Evolutionary conservation across 2,113 vertebrate species (phyloP).

Genomic region (Nesoenas mayeri): DNA sequence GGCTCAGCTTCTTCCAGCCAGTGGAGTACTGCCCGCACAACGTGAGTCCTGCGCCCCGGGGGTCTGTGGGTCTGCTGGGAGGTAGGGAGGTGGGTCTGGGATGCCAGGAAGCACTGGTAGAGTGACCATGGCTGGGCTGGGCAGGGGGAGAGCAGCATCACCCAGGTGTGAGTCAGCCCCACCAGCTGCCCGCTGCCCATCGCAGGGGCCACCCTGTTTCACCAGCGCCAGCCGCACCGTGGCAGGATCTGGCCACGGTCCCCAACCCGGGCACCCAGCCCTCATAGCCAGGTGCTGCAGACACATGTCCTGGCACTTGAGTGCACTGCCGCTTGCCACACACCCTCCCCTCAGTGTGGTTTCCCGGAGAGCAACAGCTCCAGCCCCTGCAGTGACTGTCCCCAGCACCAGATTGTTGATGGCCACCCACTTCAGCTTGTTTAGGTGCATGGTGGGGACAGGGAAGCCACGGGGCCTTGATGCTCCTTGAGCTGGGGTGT

Average conservation of each 20-base stretch:
- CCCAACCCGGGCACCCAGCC: rapidly evolving
- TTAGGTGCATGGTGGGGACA: rapidly evolving
- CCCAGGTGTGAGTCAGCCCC: neutral
- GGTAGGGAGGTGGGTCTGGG: neutral
- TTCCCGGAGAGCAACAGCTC: rapidly evolving
- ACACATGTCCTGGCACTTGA: rapidly evolving
- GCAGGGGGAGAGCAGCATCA: rapidly evolving
- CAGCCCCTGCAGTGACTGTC: rapidly evolving
- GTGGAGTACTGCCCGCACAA: conserved; percentile 86
- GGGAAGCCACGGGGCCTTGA: rapidly evolving
- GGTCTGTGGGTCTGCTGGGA: neutral
- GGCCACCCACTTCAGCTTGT: neutral
- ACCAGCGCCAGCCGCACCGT: rapidly evolving
- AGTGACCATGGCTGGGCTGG: neutral
- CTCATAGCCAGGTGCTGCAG: rapidly evolving
- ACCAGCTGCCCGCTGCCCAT: neutral
- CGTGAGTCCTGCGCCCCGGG: conserved; percentile 70
- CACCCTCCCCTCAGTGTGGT: neutral
- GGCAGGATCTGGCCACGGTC: rapidly evolving
- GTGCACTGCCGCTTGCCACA: rapidly evolving
- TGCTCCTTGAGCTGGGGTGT: rapidly evolving
- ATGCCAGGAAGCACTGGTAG: neutral
- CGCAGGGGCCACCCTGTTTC: too few relatives aligned
- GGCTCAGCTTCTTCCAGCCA: conserved; percentile 86
- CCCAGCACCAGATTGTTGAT: rapidly evolving